A percentile compares a stretch with the other conserved stretches of the same genome.
Conservation (phyloP, 2,888 invertebrate genomes). For the Argynnis bischoffii region DNA sequence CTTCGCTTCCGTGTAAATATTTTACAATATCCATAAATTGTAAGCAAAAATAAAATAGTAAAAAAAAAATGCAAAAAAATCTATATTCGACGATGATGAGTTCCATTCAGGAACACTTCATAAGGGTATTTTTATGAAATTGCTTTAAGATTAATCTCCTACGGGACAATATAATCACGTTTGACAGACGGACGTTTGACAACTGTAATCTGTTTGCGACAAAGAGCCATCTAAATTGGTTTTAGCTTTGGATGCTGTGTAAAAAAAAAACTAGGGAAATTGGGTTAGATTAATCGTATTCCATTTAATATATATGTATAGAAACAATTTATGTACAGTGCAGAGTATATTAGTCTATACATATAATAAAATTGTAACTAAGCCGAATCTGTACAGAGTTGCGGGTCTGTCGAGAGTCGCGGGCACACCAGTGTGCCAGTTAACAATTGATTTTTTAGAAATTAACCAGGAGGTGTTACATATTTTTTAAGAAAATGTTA, state of each 20-base stretch:
- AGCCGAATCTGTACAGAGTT: too few species aligned
- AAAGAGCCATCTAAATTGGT: slow-evolving; percentile 32
- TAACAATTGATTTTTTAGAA: too few species aligned
- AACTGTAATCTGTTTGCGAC: slow-evolving; percentile 33
- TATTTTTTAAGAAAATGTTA: too few species aligned
- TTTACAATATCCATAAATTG: too few species aligned
- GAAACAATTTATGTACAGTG: not conserved
- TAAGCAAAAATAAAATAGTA: too few species aligned
- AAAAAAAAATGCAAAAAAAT: too few species aligned
- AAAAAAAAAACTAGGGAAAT: slow-evolving; percentile 17
- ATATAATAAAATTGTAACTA: too few species aligned
- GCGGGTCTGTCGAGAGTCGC: too few species aligned
- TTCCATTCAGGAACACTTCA: not conserved
- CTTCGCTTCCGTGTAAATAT: too few species aligned
- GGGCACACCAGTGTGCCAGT: too few species aligned
- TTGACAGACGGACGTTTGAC: slow-evolving; percentile 35
- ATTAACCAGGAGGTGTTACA: too few species aligned
- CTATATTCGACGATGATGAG: not conserved
- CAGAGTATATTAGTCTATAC: too few species aligned
- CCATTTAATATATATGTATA: not conserved
- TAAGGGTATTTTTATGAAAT: slow-evolving; percentile 13
- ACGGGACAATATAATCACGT: slow-evolving; percentile 28
- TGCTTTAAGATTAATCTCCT: slow-evolving; percentile 22
- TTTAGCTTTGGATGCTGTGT: slow-evolving; percentile 12
- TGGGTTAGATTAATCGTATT: slow-evolving; percentile 6